These are phyloP conservation scores for Macquaria ambigua DNA, from an alignment of 2,113 vertebrate species.

Conservation along the genomic window DNA sequence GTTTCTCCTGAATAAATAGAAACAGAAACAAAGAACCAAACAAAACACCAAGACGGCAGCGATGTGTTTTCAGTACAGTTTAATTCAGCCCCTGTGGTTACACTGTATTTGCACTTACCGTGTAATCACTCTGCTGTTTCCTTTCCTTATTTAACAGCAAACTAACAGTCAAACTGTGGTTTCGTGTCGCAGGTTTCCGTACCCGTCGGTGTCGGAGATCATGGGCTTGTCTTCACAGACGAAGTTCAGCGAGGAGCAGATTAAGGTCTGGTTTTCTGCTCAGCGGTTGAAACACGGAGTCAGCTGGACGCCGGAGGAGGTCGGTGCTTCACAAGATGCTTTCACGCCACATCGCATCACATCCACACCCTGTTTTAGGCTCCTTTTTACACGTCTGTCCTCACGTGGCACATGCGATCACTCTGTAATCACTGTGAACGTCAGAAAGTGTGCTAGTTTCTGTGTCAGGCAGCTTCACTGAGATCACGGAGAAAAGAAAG, in stretches of 20 bases:
- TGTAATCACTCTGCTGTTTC: background rate
- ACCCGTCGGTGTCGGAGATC: conserved; percentile 95
- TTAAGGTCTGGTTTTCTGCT: conserved; percentile 99
- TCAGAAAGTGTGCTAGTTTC: background rate
- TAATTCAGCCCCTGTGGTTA: background rate
- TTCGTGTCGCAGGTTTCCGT: conserved; percentile 87
- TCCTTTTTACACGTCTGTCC: background rate
- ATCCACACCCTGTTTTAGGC: background rate
- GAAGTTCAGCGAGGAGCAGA: conserved; percentile 97
- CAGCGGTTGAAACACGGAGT: conserved; percentile 97
- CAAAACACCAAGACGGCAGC: background rate
- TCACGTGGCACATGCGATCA: background rate
- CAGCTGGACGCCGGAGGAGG: conserved; percentile 97
- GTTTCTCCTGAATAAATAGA: no score
- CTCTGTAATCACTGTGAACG: background rate
- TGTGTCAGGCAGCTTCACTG: background rate
- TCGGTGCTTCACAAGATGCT: conserved; percentile 54
- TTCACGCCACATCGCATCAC: background rate
- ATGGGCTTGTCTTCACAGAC: conserved; percentile 93
- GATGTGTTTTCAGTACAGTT: background rate
- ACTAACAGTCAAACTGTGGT: no score
- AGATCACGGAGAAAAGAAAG: background rate
- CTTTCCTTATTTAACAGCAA: background rate
- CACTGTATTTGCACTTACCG: no score
- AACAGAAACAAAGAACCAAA: background rate